These are phyloP conservation scores for Bugulina stolonifera DNA, from an alignment of 2,888 invertebrate species.

Conservation along the genomic window DNA sequence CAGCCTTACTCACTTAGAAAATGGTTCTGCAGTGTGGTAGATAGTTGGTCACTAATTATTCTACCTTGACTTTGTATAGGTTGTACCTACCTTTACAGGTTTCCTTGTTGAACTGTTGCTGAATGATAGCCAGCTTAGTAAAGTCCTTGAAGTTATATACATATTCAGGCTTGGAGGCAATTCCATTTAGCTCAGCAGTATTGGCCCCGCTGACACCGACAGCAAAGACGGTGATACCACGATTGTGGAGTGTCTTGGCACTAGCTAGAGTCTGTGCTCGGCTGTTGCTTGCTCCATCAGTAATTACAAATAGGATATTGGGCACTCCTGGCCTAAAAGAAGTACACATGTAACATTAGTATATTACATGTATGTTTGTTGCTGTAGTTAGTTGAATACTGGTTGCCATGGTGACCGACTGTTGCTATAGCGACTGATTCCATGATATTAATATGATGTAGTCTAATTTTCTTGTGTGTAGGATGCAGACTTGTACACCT, in stretches of 20 bases:
- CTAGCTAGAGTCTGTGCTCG: neutral
- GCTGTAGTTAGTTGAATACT: no score
- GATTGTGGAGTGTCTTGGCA: neutral
- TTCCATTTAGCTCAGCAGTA: neutral
- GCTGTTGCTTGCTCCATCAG: conserved; percentile 3
- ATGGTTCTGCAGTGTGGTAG: no score
- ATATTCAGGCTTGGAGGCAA: neutral
- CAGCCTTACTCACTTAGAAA: no score
- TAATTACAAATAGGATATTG: conserved; percentile 10
- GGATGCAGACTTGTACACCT: no score
- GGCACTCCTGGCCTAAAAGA: conserved; percentile 11
- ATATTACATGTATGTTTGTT: no score
- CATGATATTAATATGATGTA: no score
- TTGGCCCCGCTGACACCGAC: neutral
- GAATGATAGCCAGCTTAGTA: neutral
- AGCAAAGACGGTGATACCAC: conserved; percentile 1
- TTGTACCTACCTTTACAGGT: neutral
- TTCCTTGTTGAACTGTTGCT: conserved; percentile 4
- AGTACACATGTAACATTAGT: no score
- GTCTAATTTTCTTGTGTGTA: no score
- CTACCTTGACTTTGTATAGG: neutral
- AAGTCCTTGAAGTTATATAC: neutral
- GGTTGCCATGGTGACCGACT: no score
- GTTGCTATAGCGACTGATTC: no score
- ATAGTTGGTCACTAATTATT: no score